Percentiles rank a stretch among this genome's conserved stretches.
These are phyloP conservation scores for Oceanites oceanicus DNA, from an alignment of 2,113 vertebrate species.

Conservation along the genomic window DNA sequence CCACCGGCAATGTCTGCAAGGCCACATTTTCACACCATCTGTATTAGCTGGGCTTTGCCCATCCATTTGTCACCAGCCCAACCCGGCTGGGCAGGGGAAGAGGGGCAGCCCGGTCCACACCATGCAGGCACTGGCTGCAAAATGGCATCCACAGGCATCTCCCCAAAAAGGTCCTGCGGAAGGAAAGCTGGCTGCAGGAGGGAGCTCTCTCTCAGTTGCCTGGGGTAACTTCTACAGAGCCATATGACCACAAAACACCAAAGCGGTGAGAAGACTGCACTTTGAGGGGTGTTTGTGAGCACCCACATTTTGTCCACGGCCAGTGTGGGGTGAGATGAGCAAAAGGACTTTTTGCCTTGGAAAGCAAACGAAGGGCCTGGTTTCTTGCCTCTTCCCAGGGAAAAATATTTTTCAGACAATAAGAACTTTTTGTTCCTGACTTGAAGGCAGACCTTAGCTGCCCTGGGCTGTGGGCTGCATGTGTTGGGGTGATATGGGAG, in stretches of 20 bases:
- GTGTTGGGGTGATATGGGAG: rapidly evolving
- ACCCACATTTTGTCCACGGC: not conserved
- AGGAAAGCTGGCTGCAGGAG: not conserved
- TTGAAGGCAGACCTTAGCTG: not conserved
- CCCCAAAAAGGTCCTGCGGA: not conserved
- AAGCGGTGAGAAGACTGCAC: not conserved
- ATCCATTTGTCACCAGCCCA: not conserved
- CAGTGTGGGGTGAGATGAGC: rapidly evolving
- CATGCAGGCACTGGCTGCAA: not conserved
- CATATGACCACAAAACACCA: not conserved
- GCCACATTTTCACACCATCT: not conserved
- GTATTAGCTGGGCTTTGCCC: not conserved
- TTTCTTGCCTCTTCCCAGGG: not conserved
- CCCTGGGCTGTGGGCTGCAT: not conserved
- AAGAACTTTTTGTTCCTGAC: not conserved
- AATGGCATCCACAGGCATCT: not conserved
- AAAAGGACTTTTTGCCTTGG: not conserved
- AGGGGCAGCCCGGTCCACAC: not conserved
- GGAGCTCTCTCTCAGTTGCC: rapidly evolving
- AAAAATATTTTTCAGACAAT: not conserved
- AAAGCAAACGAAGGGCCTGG: not conserved
- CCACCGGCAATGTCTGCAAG: not conserved
- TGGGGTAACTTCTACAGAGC: not conserved
- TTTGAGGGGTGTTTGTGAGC: rapidly evolving
- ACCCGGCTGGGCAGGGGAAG: not conserved